Evolutionary conservation across 1,140 invertebrate species (phyloP).

Genomic region (Drosophila takahashii): DNA sequence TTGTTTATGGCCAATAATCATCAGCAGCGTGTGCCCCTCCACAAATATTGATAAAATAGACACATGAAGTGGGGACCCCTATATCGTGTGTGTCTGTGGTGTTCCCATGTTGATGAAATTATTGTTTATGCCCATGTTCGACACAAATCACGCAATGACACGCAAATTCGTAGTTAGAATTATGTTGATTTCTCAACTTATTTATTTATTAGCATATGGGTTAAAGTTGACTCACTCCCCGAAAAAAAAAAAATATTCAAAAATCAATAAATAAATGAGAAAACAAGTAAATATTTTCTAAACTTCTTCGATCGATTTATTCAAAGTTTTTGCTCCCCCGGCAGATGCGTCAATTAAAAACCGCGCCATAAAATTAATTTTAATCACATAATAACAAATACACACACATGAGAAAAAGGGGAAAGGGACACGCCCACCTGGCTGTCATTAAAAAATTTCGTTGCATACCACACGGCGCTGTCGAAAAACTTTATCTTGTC

Average conservation of each 20-base stretch:
- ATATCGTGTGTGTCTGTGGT: conserved; percentile 10
- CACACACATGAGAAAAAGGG: conserved; percentile 17
- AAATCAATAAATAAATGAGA: too few relatives aligned
- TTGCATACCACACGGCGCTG: conserved; percentile 72
- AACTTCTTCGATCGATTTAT: background rate
- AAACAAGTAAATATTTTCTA: too few relatives aligned
- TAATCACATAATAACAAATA: conserved; percentile 81
- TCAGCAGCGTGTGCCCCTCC: conserved; percentile 47
- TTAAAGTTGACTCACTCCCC: background rate
- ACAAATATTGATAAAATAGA: conserved; percentile 76
- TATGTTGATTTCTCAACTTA: conserved; percentile 57
- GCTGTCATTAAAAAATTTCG: conserved; percentile 80
- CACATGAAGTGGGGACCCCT: conserved; percentile 38
- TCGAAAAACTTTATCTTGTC: conserved; percentile 80
- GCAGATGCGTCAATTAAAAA: conserved; percentile 79
- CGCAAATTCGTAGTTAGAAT: conserved; percentile 73
- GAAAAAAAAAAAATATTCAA: too few relatives aligned
- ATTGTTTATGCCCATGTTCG: conserved; percentile 54
- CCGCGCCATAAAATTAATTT: conserved; percentile 82
- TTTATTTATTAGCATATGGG: conserved; percentile 48
- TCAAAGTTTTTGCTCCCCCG: conserved; percentile 4
- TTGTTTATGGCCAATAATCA: conserved; percentile 81
- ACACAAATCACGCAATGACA: conserved; percentile 72
- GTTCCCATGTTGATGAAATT: conserved; percentile 61
- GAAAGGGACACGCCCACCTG: conserved; percentile 42